Percentiles rank a stretch among this genome's conserved stretches.
phyloP scores from a whole-genome alignment of 2,113 vertebrate genomes.

The Dicaeum eximium region DNA sequence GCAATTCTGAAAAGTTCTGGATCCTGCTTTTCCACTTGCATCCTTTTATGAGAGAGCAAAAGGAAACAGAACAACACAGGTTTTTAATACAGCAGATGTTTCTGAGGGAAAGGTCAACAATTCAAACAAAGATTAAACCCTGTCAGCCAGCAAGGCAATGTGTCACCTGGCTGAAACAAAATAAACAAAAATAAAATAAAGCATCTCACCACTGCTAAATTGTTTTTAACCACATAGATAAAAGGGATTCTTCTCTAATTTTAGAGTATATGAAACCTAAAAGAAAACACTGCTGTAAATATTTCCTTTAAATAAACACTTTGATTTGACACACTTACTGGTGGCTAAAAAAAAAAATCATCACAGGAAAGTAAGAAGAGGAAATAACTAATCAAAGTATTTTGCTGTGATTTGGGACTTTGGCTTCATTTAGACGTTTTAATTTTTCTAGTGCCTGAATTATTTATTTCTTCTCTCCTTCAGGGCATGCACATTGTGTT shows the following conservation, averaged over 20 bases:
- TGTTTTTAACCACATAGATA: not conserved
- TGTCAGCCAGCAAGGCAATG: not conserved
- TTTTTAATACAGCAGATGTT: not conserved
- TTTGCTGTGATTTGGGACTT: not conserved
- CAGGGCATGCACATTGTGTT: not conserved
- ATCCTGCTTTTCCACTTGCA: not conserved
- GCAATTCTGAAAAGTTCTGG: not conserved
- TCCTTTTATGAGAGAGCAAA: not conserved
- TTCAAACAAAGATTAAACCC: not conserved
- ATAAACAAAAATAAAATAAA: not conserved
- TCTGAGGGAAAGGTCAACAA: not conserved
- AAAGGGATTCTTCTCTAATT: not conserved
- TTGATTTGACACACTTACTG: not conserved
- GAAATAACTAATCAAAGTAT: not conserved
- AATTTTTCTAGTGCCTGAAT: not conserved
- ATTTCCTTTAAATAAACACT: not conserved
- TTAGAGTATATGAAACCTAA: not conserved
- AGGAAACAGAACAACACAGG: not conserved
- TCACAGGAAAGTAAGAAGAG: not conserved
- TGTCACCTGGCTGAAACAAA: not conserved
- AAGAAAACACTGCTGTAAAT: not conserved
- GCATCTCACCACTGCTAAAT: not conserved
- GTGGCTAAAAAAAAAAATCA: not conserved
- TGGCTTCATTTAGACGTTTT: not conserved
- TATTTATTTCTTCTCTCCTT: constrained; percentile 4